Conservation (phyloP, 2,113 vertebrate genomes). For the Paramormyrops kingsleyae region DNA sequence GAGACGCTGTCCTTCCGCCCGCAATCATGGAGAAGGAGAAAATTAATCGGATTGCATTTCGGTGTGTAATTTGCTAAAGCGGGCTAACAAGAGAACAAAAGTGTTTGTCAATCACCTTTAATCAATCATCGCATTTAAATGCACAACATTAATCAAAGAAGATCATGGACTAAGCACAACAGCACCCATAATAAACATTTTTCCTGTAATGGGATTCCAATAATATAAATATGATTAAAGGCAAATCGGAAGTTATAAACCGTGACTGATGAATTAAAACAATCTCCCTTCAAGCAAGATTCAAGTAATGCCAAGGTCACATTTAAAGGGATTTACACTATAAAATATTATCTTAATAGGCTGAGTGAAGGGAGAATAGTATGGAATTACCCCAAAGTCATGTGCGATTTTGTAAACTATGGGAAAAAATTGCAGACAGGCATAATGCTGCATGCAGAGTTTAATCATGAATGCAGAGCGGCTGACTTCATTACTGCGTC, state of each 20-base stretch:
- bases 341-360: conserved; percentile 18
- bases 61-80: not conserved
- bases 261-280: conserved; percentile 17
- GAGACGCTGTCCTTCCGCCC: not conserved
- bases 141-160: conserved; percentile 11
- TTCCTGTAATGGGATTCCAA: conserved; percentile 18
- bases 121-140: conserved; percentile 8
- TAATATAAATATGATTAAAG: conserved; percentile 21
- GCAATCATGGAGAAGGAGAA: not conserved
- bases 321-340: conserved; percentile 20
- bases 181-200: conserved; percentile 3
- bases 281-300: conserved; percentile 14
- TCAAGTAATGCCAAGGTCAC: conserved; percentile 18
- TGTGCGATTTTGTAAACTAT: conserved; percentile 9
- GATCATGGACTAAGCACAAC: conserved; percentile 10
- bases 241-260: conserved; percentile 14
- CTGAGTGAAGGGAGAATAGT: conserved; percentile 14
- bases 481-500: not conserved
- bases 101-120: not conserved
- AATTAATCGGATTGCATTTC: conserved; percentile 4
- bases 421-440: conserved; percentile 10
- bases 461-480: not conserved
- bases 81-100: not conserved
- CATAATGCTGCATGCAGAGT: conserved; percentile 8
- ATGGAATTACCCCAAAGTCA: conserved; percentile 11